Percentiles rank a stretch among this genome's conserved stretches.
phyloP scores from a whole-genome alignment of 2,113 vertebrate species.

The Myotis brandtii region DNA sequence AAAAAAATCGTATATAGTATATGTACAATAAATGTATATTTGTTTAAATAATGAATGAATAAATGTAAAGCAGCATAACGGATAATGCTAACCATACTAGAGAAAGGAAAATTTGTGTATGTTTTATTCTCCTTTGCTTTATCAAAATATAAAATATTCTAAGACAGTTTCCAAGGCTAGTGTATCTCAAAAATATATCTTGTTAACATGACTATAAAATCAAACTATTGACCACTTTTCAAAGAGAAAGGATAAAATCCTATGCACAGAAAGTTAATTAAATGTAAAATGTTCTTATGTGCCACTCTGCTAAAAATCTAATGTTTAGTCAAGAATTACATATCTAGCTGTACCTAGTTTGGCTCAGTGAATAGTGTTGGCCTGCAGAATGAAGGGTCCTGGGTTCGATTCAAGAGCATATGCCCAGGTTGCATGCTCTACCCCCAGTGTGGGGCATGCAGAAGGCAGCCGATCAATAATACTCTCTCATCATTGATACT shows the following conservation, averaged over 20 bases:
- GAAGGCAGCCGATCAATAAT: no score
- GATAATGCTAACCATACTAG: background rate
- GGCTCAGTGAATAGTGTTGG: no score
- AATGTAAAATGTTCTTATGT: background rate
- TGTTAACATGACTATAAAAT: background rate
- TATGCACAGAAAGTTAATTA: constrained; percentile 20
- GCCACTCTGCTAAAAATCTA: background rate
- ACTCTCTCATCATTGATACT: no score
- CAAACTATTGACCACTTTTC: background rate
- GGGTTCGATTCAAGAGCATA: no score
- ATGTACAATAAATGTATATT: background rate
- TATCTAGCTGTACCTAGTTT: no score
- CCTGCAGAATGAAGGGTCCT: no score
- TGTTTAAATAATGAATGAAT: background rate
- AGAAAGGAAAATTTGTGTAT: background rate
- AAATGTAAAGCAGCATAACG: background rate
- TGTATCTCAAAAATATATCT: background rate
- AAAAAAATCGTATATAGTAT: background rate
- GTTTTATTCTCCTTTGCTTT: background rate
- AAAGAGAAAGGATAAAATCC: background rate
- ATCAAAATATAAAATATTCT: background rate
- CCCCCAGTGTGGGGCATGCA: no score
- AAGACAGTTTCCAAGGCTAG: background rate
- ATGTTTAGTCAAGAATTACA: background rate
- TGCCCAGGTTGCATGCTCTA: no score